Percentiles rank a stretch among this genome's conserved stretches.
Evolutionary conservation across 2,113 vertebrate genomes (phyloP).

Genomic region (Cephalophus harveyi): DNA sequence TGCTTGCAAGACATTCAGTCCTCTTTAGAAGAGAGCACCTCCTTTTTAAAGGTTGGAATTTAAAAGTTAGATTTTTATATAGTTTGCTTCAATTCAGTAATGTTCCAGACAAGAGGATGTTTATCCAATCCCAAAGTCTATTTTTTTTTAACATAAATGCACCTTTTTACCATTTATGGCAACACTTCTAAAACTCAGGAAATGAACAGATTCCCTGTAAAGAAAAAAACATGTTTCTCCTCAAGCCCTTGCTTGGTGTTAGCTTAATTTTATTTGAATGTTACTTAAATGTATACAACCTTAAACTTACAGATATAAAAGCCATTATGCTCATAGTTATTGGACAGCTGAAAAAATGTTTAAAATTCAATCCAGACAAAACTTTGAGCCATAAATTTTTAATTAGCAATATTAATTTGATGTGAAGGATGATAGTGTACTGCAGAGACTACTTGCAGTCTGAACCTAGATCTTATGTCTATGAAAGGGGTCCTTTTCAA

Average conservation of each 20-base stretch:
- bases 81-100: constrained; percentile 50
- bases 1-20: constrained; percentile 40
- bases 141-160: constrained; percentile 51
- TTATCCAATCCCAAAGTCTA: constrained; percentile 51
- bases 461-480: background rate
- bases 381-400: constrained; percentile 42
- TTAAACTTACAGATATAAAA: constrained; percentile 40
- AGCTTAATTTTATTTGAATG: constrained; percentile 63
- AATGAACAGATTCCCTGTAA: constrained; percentile 49
- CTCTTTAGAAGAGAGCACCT: constrained; percentile 29
- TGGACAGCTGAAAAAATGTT: constrained; percentile 12
- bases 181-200: constrained; percentile 48
- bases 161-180: constrained; percentile 59
- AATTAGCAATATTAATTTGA: constrained; percentile 45
- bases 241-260: background rate
- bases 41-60: constrained; percentile 37
- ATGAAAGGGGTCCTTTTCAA: background rate
- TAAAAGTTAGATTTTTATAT: constrained; percentile 48
- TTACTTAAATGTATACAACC: constrained; percentile 4
- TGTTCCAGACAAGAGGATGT: constrained; percentile 57
- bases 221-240: constrained; percentile 22
- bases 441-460: background rate
- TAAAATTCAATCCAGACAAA: constrained; percentile 53
- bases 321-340: background rate
- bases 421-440: background rate